These are phyloP conservation scores for Luffia ferchaultella DNA, from an alignment of 2,888 invertebrate species.

Conservation along the genomic window DNA sequence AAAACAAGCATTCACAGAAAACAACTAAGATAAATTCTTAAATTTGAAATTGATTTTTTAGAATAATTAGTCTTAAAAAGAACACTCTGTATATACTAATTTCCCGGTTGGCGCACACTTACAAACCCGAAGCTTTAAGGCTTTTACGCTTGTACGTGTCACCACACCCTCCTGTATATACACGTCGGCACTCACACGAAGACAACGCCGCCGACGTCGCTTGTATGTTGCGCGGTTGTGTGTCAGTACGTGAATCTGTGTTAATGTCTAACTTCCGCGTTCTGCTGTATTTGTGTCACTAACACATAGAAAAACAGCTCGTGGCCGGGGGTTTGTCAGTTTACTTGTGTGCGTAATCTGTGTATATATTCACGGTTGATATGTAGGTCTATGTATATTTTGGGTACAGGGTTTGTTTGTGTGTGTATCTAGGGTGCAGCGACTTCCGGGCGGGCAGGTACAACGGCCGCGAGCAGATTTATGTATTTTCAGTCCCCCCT, in stretches of 20 bases:
- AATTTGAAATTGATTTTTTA: too few relatives aligned
- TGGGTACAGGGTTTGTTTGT: slow-evolving; percentile 16
- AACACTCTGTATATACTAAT: background rate
- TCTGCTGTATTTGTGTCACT: slow-evolving; percentile 43
- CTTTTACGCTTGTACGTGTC: background rate
- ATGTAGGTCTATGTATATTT: slow-evolving; percentile 6
- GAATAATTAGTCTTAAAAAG: too few relatives aligned
- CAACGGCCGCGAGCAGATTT: slow-evolving; percentile 58
- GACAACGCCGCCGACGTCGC: slow-evolving; percentile 24
- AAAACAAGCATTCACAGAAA: too few relatives aligned
- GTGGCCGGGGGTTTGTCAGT: background rate
- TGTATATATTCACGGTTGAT: background rate
- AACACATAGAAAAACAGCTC: slow-evolving; percentile 23
- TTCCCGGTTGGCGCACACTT: background rate
- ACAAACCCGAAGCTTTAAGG: too few relatives aligned
- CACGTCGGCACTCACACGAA: slow-evolving; percentile 48
- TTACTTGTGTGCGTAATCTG: background rate
- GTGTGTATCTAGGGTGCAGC: slow-evolving; percentile 40
- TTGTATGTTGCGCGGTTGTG: slow-evolving; percentile 23
- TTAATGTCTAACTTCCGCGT: slow-evolving; percentile 58
- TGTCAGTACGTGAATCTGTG: slow-evolving; percentile 43
- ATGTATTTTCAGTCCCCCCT: slow-evolving; percentile 20
- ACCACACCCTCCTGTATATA: slow-evolving; percentile 45
- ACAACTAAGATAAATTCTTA: too few relatives aligned
- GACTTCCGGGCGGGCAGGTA: slow-evolving; percentile 56